Evolutionary conservation across 1,140 invertebrate species (phyloP).

Genomic region (Parasteatoda tepidariorum): DNA sequence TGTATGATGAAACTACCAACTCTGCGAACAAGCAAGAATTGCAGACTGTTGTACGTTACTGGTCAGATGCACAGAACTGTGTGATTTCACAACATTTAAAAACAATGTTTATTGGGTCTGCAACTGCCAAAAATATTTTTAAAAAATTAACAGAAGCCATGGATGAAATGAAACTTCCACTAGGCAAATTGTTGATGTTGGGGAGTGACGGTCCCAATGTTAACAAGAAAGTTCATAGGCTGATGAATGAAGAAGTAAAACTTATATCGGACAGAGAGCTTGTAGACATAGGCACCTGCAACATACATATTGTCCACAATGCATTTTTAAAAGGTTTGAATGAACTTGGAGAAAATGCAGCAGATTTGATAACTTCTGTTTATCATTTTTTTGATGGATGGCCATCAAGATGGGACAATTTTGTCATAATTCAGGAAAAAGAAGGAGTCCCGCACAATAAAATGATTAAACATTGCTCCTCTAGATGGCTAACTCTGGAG

Average conservation of each 20-base stretch:
- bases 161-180: too few species aligned
- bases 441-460: constrained; percentile 43
- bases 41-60: constrained; percentile 18
- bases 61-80: too few species aligned
- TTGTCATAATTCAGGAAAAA: constrained; percentile 57
- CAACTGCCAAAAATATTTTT: too few species aligned
- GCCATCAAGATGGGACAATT: constrained; percentile 64
- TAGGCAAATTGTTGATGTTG: too few species aligned
- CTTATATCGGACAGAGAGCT: too few species aligned
- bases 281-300: constrained; percentile 62
- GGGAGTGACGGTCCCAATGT: constrained; percentile 38
- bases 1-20: constrained; percentile 54
- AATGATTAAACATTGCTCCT: constrained; percentile 63
- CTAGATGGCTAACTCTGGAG: constrained; percentile 63
- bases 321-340: constrained; percentile 60
- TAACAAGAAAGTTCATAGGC: constrained; percentile 22
- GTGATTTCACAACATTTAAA: too few species aligned
- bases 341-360: constrained; percentile 60
- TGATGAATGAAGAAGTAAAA: too few species aligned
- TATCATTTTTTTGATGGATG: constrained; percentile 61
- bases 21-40: constrained; percentile 27
- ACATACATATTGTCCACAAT: constrained; percentile 60
- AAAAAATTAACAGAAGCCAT: too few species aligned
- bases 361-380: not conserved
- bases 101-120: too few species aligned